These are phyloP conservation scores for Coptodon bakossiorum DNA, from an alignment of 2,113 vertebrate genomes.

Conservation along the genomic window DNA sequence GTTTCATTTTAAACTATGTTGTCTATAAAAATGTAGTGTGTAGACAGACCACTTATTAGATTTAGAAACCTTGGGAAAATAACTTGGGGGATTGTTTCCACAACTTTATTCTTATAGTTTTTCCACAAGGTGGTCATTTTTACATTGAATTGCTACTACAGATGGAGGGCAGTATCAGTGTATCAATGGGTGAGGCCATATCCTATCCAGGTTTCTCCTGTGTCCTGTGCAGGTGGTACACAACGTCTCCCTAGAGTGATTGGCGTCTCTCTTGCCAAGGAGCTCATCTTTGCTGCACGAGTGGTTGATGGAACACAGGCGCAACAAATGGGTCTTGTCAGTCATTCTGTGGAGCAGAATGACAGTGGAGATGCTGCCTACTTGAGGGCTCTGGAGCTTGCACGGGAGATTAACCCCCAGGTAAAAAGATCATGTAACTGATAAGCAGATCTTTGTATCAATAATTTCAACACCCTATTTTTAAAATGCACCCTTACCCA, in stretches of 20 bases:
- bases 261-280: constrained; percentile 86
- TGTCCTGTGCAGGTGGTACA: constrained; percentile 79
- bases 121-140: background rate
- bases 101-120: background rate
- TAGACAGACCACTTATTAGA: background rate
- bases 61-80: background rate
- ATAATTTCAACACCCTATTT: background rate
- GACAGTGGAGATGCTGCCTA: constrained; percentile 89
- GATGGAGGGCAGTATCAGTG: background rate
- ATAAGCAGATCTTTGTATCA: background rate
- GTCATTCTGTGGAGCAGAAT: constrained; percentile 89
- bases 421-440: constrained; percentile 47
- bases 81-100: background rate
- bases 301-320: constrained; percentile 86
- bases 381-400: constrained; percentile 82
- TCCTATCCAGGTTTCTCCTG: background rate
- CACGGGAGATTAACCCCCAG: constrained; percentile 91
- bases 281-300: constrained; percentile 91
- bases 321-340: constrained; percentile 81
- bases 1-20: background rate
- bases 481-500: background rate
- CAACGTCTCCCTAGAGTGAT: constrained; percentile 88
- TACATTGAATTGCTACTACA: background rate
- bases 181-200: background rate
- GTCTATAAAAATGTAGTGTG: background rate